Conservation (phyloP, 2,113 vertebrate genomes). For the Cyanoliseus patagonus region DNA sequence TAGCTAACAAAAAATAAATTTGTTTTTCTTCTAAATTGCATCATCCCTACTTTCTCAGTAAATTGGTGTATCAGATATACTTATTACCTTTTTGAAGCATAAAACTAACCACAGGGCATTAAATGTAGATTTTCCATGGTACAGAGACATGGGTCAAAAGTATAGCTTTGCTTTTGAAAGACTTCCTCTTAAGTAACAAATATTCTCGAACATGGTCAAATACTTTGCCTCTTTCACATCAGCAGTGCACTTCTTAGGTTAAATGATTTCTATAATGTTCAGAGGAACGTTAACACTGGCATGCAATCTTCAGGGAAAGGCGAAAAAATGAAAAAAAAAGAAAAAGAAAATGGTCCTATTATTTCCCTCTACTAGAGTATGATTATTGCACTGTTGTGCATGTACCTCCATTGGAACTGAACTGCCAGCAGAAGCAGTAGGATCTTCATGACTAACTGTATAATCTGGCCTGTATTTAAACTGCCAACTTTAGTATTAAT, state of each 20-base stretch:
- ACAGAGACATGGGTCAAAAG: neutral
- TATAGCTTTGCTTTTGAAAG: neutral
- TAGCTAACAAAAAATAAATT: neutral
- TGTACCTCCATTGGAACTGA: neutral
- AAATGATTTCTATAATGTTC: neutral
- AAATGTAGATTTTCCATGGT: neutral
- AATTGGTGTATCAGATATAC: neutral
- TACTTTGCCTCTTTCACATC: neutral
- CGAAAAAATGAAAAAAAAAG: neutral
- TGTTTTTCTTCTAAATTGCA: neutral
- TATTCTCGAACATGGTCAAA: neutral
- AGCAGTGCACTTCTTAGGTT: neutral
- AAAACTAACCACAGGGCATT: neutral
- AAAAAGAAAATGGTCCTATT: neutral
- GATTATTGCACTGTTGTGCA: neutral
- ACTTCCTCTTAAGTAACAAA: neutral
- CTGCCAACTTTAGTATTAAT: constrained; percentile 15
- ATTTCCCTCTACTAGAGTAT: neutral
- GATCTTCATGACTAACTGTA: neutral
- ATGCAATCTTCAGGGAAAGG: neutral
- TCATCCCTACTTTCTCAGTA: neutral
- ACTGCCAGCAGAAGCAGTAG: neutral
- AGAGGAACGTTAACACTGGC: neutral
- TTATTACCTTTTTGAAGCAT: neutral
- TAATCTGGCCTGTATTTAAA: neutral